Conservation (phyloP, 2,888 invertebrate species). For the Xestia ashworthii region DNA sequence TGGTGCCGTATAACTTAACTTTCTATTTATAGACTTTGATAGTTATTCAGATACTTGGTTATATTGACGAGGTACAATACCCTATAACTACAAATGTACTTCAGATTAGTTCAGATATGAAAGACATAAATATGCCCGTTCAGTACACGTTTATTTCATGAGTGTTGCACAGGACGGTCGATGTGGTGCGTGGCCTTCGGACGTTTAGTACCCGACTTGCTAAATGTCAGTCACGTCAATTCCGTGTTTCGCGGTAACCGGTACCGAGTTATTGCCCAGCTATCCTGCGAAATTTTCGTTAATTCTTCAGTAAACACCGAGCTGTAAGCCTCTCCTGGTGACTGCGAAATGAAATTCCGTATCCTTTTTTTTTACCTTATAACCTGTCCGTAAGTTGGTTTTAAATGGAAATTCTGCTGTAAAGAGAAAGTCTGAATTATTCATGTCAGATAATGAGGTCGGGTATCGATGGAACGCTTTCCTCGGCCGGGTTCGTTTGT, state of each 20-base stretch:
- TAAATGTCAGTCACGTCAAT: slow-evolving; percentile 84
- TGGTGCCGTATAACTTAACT: slow-evolving; percentile 19
- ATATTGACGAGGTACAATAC: slow-evolving; percentile 6
- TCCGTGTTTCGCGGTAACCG: slow-evolving; percentile 80
- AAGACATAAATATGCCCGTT: slow-evolving; percentile 57
- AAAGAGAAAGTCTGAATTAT: slow-evolving; percentile 77
- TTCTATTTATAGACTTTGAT: slow-evolving; percentile 42
- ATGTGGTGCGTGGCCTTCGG: slow-evolving; percentile 74
- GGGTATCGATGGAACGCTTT: slow-evolving; percentile 74
- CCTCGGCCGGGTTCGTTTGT: slow-evolving; percentile 71
- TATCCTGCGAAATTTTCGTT: slow-evolving; percentile 73
- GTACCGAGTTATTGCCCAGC: slow-evolving; percentile 77
- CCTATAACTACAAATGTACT: slow-evolving; percentile 39
- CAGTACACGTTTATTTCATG: slow-evolving; percentile 54
- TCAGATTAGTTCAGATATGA: slow-evolving; percentile 41
- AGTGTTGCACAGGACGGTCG: slow-evolving; percentile 63
- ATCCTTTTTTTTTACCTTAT: slow-evolving; percentile 29
- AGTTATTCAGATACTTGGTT: slow-evolving; percentile 12
- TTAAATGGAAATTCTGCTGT: slow-evolving; percentile 40
- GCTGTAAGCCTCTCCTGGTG: slow-evolving; percentile 58
- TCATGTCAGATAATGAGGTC: slow-evolving; percentile 77
- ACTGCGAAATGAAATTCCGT: slow-evolving; percentile 30
- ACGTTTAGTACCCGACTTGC: slow-evolving; percentile 72
- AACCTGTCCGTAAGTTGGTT: slow-evolving; percentile 37
- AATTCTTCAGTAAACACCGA: slow-evolving; percentile 72